These are phyloP conservation scores for Lepeophtheirus salmonis DNA, from an alignment of 1,140 invertebrate species.

Conservation along the genomic window DNA sequence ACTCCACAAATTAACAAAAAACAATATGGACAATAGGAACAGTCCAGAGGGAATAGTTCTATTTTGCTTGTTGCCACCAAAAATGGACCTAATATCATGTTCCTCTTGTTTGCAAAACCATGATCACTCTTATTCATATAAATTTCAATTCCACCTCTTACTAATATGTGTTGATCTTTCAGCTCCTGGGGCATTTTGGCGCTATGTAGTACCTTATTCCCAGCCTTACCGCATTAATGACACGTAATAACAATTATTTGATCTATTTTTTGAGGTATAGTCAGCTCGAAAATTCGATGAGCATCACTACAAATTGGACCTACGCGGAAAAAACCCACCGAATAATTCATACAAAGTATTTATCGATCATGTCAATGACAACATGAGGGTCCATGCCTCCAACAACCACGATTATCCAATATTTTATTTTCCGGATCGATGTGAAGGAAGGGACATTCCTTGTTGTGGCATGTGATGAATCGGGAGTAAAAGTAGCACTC, in stretches of 20 bases:
- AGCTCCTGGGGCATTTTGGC: constrained; percentile 55
- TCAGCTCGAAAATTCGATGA: constrained; percentile 71
- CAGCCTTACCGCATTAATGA: constrained; percentile 85
- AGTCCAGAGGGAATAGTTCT: too few relatives aligned
- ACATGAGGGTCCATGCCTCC: constrained; percentile 90
- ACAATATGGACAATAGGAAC: too few relatives aligned
- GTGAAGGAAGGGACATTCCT: constrained; percentile 97
- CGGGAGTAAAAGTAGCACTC: too few relatives aligned
- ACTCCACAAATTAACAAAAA: too few relatives aligned
- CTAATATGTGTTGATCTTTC: constrained; percentile 36
- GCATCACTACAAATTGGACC: constrained; percentile 87
- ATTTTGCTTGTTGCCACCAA: too few relatives aligned
- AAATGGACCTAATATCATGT: too few relatives aligned
- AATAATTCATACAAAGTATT: constrained; percentile 86
- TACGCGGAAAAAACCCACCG: constrained; percentile 89
- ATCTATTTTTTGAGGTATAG: constrained; percentile 41
- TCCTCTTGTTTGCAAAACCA: too few relatives aligned
- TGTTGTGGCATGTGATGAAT: constrained; percentile 98
- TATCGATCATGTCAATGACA: constrained; percentile 85
- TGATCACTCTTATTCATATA: too few relatives aligned
- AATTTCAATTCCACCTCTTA: too few relatives aligned
- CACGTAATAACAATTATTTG: constrained; percentile 68
- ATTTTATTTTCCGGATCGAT: constrained; percentile 99
- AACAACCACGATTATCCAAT: constrained; percentile 95
- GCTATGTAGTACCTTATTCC: constrained; percentile 82